These are phyloP conservation scores for Meleagris gallopavo DNA, from an alignment of 2,113 vertebrate species.

Conservation along the genomic window DNA sequence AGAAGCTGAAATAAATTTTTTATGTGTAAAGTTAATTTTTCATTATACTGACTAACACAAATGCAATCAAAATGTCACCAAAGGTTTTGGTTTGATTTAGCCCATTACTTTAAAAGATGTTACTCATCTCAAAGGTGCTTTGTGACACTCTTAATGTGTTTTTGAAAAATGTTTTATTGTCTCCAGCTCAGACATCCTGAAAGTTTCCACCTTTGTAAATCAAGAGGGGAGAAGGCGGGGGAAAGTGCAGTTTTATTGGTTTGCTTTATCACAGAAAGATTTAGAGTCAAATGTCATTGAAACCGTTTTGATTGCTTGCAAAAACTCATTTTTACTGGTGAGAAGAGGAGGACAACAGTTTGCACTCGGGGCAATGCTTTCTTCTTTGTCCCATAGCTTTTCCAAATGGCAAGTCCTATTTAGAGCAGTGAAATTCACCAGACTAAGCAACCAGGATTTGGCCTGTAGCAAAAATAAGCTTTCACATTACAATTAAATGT, in stretches of 20 bases:
- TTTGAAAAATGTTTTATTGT: conserved; percentile 55
- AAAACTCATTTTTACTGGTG: background rate
- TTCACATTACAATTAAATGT: background rate
- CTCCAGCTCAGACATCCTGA: conserved; percentile 21
- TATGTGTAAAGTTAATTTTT: conserved; percentile 75
- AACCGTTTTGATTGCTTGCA: background rate
- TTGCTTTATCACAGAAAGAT: conserved; percentile 8
- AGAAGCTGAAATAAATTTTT: conserved; percentile 67
- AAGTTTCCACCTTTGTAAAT: conserved; percentile 55
- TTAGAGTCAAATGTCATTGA: background rate
- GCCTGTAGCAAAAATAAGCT: background rate
- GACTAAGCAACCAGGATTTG: background rate
- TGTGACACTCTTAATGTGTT: conserved; percentile 63
- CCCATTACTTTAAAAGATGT: conserved; percentile 54
- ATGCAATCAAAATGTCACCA: conserved; percentile 68
- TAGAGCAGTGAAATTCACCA: background rate
- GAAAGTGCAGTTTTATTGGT: conserved; percentile 10
- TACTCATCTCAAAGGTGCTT: conserved; percentile 57
- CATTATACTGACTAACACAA: conserved; percentile 59
- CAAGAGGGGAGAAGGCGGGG: background rate
- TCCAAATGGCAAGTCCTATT: background rate
- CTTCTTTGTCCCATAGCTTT: background rate
- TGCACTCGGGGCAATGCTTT: background rate
- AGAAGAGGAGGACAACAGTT: background rate
- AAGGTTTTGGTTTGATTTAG: conserved; percentile 70